These are phyloP conservation scores for Rhimphoctona megacephalus DNA, from an alignment of 2,888 invertebrate genomes.

Conservation along the genomic window DNA sequence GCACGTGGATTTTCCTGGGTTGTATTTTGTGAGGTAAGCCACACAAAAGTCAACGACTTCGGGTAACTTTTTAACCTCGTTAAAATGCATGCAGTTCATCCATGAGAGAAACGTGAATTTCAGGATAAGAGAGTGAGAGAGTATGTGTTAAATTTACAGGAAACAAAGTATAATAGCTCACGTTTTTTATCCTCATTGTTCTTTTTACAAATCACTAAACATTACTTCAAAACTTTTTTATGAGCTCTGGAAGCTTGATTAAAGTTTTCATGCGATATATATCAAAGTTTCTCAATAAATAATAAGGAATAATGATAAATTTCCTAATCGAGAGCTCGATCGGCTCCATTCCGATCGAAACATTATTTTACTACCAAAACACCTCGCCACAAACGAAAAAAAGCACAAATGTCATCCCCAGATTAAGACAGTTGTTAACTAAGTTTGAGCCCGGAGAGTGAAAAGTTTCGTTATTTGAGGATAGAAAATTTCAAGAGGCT, in stretches of 20 bases:
- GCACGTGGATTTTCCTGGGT: neutral
- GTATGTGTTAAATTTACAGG: neutral
- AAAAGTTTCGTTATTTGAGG: constrained; percentile 1
- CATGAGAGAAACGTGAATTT: neutral
- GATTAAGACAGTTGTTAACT: neutral
- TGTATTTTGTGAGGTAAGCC: constrained; percentile 4
- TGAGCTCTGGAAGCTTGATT: neutral
- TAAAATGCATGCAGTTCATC: neutral
- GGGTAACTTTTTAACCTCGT: constrained; percentile 36
- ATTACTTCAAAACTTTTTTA: neutral
- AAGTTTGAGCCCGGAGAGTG: neutral
- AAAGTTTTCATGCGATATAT: neutral
- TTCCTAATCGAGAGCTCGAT: neutral
- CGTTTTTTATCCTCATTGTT: neutral
- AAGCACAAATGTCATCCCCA: neutral
- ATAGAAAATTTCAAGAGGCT: constrained; percentile 1
- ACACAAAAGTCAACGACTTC: constrained; percentile 40
- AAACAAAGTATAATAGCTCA: neutral
- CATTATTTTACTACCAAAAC: neutral
- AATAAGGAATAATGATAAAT: neutral
- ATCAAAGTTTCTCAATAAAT: neutral
- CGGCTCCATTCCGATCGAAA: neutral
- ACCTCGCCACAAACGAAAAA: neutral
- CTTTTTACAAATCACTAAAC: neutral
- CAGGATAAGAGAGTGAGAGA: neutral